Conservation (phyloP, 2,797 vertebrate species). For the Danio albolineatus region DNA sequence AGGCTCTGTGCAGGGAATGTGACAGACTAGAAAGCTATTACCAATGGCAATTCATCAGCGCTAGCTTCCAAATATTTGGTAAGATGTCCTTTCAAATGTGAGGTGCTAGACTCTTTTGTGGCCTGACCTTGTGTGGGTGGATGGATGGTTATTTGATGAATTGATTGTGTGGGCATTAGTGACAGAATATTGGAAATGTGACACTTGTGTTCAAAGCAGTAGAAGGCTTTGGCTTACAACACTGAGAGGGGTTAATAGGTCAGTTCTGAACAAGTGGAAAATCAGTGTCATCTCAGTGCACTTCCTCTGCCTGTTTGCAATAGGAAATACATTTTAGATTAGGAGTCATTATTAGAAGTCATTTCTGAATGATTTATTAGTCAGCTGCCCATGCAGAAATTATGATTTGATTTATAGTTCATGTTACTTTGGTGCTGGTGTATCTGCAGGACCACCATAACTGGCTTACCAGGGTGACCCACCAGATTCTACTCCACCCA, state of each 20-base stretch:
- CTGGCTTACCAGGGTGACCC: neutral
- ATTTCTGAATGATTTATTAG: constrained; percentile 30
- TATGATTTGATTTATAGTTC: neutral
- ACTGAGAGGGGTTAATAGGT: constrained; percentile 53
- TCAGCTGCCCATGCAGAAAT: neutral
- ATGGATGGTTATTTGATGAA: constrained; percentile 42
- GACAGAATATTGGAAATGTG: constrained; percentile 55
- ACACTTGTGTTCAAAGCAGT: constrained; percentile 47
- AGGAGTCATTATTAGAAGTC: constrained; percentile 30
- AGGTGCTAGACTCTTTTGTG: constrained; percentile 13
- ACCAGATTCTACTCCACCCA: too few species aligned
- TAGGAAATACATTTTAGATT: constrained; percentile 43
- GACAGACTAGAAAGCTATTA: constrained; percentile 18
- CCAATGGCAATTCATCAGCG: constrained; percentile 23
- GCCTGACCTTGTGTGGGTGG: constrained; percentile 21
- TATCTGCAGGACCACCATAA: neutral
- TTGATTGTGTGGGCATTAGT: constrained; percentile 48
- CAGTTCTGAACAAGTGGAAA: constrained; percentile 41
- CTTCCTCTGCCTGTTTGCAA: constrained; percentile 44
- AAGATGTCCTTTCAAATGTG: constrained; percentile 16
- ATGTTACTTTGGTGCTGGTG: neutral
- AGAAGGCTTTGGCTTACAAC: constrained; percentile 39
- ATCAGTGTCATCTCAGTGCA: constrained; percentile 44
- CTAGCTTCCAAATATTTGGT: constrained; percentile 39
- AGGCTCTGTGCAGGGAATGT: constrained; percentile 3